Evolutionary conservation across 2,113 vertebrate genomes (phyloP).

Genomic region (Strix aluco): DNA sequence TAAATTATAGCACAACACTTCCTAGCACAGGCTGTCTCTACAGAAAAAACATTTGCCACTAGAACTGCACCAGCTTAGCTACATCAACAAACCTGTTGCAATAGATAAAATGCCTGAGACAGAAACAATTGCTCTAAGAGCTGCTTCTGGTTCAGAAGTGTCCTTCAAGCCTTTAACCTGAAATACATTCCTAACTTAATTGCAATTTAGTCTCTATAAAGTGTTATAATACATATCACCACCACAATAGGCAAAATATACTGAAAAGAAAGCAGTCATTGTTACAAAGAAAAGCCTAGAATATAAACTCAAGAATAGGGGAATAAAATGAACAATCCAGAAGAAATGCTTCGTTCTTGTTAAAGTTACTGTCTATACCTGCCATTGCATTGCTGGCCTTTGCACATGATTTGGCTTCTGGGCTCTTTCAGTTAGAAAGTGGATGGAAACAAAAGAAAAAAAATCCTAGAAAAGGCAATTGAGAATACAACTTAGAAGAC

Average conservation of each 20-base stretch:
- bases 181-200: background rate
- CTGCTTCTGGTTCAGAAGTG: background rate
- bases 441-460: background rate
- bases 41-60: constrained; percentile 4
- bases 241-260: background rate
- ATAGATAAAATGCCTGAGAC: background rate
- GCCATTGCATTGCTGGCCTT: background rate
- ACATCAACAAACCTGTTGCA: background rate
- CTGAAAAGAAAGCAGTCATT: background rate
- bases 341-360: background rate
- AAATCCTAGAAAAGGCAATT: background rate
- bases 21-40: background rate
- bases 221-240: background rate
- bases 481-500: background rate
- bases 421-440: background rate
- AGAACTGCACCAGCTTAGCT: background rate
- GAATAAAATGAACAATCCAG: background rate
- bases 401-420: background rate
- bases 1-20: constrained; percentile 14
- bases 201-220: background rate
- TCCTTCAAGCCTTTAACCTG: background rate
- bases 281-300: background rate
- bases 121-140: background rate
- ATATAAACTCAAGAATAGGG: background rate
- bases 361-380: background rate